These are phyloP conservation scores for Poeciliopsis gracilis DNA, from an alignment of 2,797 vertebrate species.

Conservation along the genomic window DNA sequence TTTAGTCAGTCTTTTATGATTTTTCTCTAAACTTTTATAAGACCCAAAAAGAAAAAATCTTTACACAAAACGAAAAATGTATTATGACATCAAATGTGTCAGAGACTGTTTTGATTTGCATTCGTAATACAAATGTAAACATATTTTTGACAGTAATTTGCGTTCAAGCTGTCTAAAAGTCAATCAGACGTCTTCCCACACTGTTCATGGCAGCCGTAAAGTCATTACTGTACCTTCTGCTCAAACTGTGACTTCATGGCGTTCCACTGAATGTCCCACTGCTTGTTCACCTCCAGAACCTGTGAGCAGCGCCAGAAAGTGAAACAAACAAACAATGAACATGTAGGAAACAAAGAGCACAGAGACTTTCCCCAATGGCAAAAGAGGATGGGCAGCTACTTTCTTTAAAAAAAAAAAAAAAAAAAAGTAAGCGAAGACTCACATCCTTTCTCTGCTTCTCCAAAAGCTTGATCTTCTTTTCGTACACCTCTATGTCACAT, in stretches of 20 bases:
- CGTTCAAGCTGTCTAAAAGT: constrained; percentile 11
- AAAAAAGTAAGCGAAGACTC: constrained; percentile 62
- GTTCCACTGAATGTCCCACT: constrained; percentile 99
- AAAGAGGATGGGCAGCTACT: constrained; percentile 56
- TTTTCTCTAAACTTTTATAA: background rate
- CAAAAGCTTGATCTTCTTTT: constrained; percentile 98
- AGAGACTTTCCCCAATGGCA: constrained; percentile 67
- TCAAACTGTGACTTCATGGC: constrained; percentile 98
- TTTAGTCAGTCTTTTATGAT: background rate
- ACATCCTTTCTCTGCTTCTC: constrained; percentile 98
- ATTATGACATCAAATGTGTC: background rate
- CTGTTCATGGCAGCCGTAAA: constrained; percentile 44
- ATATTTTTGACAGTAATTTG: constrained; percentile 2
- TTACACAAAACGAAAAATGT: constrained; percentile 23
- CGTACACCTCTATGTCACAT: constrained; percentile 83
- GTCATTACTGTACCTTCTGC: constrained; percentile 90
- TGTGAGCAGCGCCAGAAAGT: constrained; percentile 64
- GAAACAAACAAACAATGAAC: constrained; percentile 52
- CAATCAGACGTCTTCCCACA: constrained; percentile 49
- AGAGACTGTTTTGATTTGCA: background rate
- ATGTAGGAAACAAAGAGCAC: constrained; percentile 56
- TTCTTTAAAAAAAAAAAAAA: constrained; percentile 12
- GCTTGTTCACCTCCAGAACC: constrained; percentile 99
- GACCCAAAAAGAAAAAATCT: constrained; percentile 32
- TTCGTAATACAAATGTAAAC: background rate